These are phyloP conservation scores for Axinella damicornis DNA, from an alignment of 37 sponge, comb jelly and placozoan species.

Conservation along the genomic window DNA sequence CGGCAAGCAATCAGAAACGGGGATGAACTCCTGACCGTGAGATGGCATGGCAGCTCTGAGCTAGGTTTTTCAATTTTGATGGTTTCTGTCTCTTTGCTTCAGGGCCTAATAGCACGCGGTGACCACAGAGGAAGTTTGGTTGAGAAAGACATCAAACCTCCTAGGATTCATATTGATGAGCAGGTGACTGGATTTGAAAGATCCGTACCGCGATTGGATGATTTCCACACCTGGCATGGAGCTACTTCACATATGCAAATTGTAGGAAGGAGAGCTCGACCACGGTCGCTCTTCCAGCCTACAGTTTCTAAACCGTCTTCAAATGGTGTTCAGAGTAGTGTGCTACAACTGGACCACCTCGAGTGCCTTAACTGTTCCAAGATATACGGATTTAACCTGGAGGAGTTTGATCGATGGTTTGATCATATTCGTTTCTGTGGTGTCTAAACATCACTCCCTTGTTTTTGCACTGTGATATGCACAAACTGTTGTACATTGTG, in stretches of 20 bases:
- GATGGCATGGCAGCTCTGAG: too few relatives aligned
- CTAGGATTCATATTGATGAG: background rate
- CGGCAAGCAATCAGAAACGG: too few relatives aligned
- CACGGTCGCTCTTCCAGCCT: too few relatives aligned
- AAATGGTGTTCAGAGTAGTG: background rate
- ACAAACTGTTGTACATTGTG: too few relatives aligned
- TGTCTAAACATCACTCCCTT: too few relatives aligned
- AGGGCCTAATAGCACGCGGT: constrained; percentile 43
- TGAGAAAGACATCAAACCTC: constrained; percentile 32
- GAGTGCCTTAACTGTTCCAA: background rate
- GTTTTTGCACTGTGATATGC: too few relatives aligned
- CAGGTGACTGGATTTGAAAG: constrained; percentile 8
- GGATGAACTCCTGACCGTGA: too few relatives aligned
- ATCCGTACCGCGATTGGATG: background rate
- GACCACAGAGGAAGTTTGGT: constrained; percentile 14
- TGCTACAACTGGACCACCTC: background rate
- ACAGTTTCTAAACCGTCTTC: background rate
- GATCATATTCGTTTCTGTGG: constrained; percentile 20
- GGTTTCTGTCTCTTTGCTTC: constrained; percentile 6
- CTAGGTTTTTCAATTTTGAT: too few relatives aligned
- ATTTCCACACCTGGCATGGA: too few relatives aligned
- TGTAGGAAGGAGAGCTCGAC: too few relatives aligned
- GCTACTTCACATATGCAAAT: too few relatives aligned
- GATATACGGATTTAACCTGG: too few relatives aligned
- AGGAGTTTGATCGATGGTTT: constrained; percentile 19